A percentile compares a stretch with the other conserved stretches of the same genome.
Conservation (phyloP, 2,888 invertebrate species). For the Lasius platythorax region DNA sequence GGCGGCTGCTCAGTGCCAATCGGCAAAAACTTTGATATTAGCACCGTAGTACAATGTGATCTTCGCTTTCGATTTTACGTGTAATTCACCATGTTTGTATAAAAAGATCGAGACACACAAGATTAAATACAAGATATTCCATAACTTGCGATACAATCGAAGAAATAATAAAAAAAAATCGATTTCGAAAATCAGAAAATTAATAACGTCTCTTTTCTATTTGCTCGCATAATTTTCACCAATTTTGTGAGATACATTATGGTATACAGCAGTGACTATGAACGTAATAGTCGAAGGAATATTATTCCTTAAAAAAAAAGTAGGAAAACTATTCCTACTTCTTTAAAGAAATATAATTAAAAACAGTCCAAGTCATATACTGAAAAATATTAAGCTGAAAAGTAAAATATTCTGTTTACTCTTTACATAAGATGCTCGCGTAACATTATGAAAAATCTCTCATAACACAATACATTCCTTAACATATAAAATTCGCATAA, state of each 20-base stretch:
- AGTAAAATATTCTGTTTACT: too few species aligned
- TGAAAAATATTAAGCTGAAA: conserved; percentile 1
- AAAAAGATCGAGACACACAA: neutral
- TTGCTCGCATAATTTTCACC: too few species aligned
- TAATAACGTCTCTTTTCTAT: too few species aligned
- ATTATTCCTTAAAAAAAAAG: too few species aligned
- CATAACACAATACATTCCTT: neutral
- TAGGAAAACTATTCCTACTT: neutral
- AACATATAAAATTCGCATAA: neutral
- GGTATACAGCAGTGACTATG: too few species aligned
- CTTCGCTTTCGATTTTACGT: neutral
- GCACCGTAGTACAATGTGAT: neutral
- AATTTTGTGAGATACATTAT: too few species aligned
- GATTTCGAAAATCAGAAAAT: too few species aligned
- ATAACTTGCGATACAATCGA: neutral
- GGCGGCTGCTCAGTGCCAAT: neutral
- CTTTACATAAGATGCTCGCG: neutral
- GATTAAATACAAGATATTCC: neutral
- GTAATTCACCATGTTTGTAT: neutral
- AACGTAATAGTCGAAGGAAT: too few species aligned
- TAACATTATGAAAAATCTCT: neutral
- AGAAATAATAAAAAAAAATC: neutral
- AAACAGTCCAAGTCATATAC: neutral
- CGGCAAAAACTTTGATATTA: neutral
- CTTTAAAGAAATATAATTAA: neutral